phyloP scores from a whole-genome alignment of 2,888 invertebrate species.

The Tillus elongatus region DNA sequence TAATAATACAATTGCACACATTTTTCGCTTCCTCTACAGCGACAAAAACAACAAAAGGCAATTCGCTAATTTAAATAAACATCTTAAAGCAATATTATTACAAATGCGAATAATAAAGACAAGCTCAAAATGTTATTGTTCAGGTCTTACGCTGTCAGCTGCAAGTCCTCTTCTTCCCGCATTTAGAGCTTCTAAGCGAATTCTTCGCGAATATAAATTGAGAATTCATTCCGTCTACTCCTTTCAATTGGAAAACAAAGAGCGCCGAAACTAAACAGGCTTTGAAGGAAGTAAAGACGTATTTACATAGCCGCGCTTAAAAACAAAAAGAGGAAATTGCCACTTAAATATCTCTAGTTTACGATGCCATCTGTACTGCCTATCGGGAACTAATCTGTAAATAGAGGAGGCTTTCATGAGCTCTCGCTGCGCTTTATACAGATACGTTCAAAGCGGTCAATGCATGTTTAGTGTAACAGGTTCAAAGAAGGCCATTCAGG shows the following conservation, averaged over 20 bases:
- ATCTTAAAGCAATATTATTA: slow-evolving; percentile 36
- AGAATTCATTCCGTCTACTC: slow-evolving; percentile 34
- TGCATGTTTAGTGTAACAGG: slow-evolving; percentile 17
- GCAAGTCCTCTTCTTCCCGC: slow-evolving; percentile 24
- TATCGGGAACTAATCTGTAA: slow-evolving; percentile 37
- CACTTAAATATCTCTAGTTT: slow-evolving; percentile 31
- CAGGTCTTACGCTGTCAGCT: slow-evolving; percentile 29
- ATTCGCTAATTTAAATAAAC: slow-evolving; percentile 38
- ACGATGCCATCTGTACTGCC: slow-evolving; percentile 29
- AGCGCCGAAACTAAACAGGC: slow-evolving; percentile 33
- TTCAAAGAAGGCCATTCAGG: slow-evolving; percentile 17
- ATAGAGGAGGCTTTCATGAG: slow-evolving; percentile 27
- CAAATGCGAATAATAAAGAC: slow-evolving; percentile 36
- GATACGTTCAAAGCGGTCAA: slow-evolving; percentile 26
- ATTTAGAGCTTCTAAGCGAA: slow-evolving; percentile 30
- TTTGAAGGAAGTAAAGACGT: slow-evolving; percentile 30
- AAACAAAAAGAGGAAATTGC: slow-evolving; percentile 36
- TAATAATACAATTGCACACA: too few species aligned
- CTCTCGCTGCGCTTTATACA: slow-evolving; percentile 14
- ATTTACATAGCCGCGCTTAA: slow-evolving; percentile 35
- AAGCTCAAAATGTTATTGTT: slow-evolving; percentile 37
- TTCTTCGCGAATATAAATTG: slow-evolving; percentile 38
- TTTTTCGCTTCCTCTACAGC: neutral
- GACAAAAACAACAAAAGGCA: slow-evolving; percentile 26
- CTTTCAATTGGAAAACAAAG: slow-evolving; percentile 35